Conservation (phyloP, 2,888 invertebrate species). For the Calameuta idolon region DNA sequence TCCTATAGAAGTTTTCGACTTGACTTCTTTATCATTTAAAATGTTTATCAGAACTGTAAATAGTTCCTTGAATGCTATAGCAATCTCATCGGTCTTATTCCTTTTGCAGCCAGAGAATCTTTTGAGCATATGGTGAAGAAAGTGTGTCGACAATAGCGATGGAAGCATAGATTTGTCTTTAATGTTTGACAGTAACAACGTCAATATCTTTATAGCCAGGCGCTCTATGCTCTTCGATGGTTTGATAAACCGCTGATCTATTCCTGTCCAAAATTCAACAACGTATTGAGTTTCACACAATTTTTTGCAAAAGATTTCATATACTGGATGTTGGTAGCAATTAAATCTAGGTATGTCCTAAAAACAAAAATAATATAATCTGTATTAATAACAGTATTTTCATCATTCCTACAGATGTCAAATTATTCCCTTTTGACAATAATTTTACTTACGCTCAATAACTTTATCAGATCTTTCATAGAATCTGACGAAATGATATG, state of each 20-base stretch:
- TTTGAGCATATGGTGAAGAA: constrained; percentile 74
- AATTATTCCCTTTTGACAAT: not conserved
- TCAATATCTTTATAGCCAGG: constrained; percentile 72
- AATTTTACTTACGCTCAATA: constrained; percentile 72
- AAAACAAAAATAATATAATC: constrained; percentile 26
- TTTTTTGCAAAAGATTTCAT: constrained; percentile 71
- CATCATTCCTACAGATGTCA: not conserved
- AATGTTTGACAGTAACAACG: constrained; percentile 70
- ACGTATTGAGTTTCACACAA: constrained; percentile 70
- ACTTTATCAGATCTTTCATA: constrained; percentile 70
- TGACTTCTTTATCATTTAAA: constrained; percentile 68
- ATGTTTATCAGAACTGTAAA: constrained; percentile 69
- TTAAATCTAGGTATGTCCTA: constrained; percentile 72
- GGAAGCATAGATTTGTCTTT: constrained; percentile 70
- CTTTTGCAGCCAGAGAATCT: constrained; percentile 74
- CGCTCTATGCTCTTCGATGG: constrained; percentile 73
- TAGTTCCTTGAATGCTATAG: constrained; percentile 71
- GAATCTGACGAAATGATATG: constrained; percentile 73
- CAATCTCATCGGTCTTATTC: constrained; percentile 72
- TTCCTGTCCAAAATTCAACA: constrained; percentile 71
- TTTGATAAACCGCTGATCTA: constrained; percentile 69
- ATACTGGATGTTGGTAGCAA: constrained; percentile 75
- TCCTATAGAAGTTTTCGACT: constrained; percentile 70
- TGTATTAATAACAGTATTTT: constrained; percentile 2
- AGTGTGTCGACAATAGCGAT: constrained; percentile 74